A percentile compares a stretch with the other conserved stretches of the same genome.
These are phyloP conservation scores for Pardosa pseudoannulata DNA, from an alignment of 2,888 invertebrate genomes.

Conservation along the genomic window DNA sequence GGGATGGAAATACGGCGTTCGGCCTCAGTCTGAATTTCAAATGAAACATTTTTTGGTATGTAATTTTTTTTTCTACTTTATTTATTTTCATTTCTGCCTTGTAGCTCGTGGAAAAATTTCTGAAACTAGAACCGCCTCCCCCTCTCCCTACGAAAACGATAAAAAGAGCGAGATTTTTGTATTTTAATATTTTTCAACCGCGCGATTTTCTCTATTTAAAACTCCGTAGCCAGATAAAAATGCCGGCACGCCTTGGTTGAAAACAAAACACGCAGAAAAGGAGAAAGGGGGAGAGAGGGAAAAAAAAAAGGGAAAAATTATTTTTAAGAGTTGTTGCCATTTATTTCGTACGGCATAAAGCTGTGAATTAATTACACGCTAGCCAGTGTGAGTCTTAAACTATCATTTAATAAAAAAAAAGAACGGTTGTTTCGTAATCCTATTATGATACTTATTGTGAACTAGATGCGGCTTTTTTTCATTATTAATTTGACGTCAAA, in stretches of 20 bases:
- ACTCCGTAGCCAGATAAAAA: too few species aligned
- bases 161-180: not conserved
- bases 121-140: not conserved
- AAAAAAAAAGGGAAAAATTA: too few species aligned
- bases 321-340: constrained; percentile 34
- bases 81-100: not conserved
- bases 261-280: too few species aligned
- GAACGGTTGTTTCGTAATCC: too few species aligned
- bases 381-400: not conserved
- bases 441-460: too few species aligned
- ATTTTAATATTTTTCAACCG: constrained; percentile 1
- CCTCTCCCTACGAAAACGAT: not conserved
- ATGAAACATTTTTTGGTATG: not conserved
- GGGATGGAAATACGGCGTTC: not conserved
- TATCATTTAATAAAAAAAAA: not conserved
- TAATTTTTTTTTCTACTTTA: not conserved
- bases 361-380: constrained; percentile 37
- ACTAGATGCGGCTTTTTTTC: too few species aligned
- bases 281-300: too few species aligned
- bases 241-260: too few species aligned
- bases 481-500: too few species aligned
- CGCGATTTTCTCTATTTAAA: too few species aligned
- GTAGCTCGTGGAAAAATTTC: not conserved
- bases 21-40: not conserved
- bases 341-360: constrained; percentile 38